Evolutionary conservation across 2,113 vertebrate genomes (phyloP), one percentile per base, ranked within the genome.

Genomic region (Gallinago media): DNA sequence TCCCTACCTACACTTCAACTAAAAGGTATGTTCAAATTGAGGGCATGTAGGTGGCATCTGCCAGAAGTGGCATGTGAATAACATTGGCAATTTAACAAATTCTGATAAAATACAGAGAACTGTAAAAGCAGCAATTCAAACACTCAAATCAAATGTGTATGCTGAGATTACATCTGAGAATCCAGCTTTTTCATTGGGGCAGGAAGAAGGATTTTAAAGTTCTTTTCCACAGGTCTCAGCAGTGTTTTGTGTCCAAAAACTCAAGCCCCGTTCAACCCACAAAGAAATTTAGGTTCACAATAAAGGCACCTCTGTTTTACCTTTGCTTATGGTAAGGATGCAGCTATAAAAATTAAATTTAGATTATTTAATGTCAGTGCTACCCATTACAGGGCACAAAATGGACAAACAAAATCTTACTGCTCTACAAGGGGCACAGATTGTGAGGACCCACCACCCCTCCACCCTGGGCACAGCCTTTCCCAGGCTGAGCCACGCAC

Each of bases 11-110:
- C 95, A 74, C 75, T 49, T 22, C 92, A 72, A 86, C 92, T 76
- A 44, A 94, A 87, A 89, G 81, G 67, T 49, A 42, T 16, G 5
- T 73, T 92, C 92, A 71, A 70, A 95, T 31, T 50, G 94, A 93
- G 96, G 96, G 94, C 93, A 82, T 36, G 92, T 82, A 91, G 94
- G 95, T 96, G 93, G 94, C 94, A 91, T 32, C 94, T 97, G 96
- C 85, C 94, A 92, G 62, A 96, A 89, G 79, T 47, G 93, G 84
- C 89, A 95, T 61, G 82, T 70, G 90, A 92, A 67, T 70, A 95
- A 88, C 49, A 52, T 7, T 38, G 47, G 85, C 90, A 83, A 90
- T 93, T 90, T 93, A 74, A 92, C 85, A 84, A 67, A 77, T 83
- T 67, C 90, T 42, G 73, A 46, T 63, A 74, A 94, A 94, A 92